These are phyloP conservation scores for Lepidochrysops patricia DNA, from an alignment of 2,888 invertebrate species.

Conservation along the genomic window DNA sequence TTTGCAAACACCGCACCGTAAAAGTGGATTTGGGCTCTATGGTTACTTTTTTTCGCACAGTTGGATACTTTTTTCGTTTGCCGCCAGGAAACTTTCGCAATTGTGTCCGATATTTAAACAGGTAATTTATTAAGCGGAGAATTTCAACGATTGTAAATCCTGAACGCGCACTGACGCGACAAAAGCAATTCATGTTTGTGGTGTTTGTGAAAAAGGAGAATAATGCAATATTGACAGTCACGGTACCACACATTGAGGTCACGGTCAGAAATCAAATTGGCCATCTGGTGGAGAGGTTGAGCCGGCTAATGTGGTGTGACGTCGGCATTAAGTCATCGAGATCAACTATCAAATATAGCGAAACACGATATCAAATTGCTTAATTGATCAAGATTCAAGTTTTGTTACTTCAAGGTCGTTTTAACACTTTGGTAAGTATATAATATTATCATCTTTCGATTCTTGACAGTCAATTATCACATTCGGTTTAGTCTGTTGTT, in stretches of 20 bases:
- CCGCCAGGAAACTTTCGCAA: conserved; percentile 27
- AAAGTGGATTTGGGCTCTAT: conserved; percentile 21
- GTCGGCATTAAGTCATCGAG: background rate
- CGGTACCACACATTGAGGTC: conserved; percentile 7
- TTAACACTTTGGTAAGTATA: background rate
- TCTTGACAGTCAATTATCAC: background rate
- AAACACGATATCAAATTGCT: background rate
- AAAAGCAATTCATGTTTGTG: conserved; percentile 12
- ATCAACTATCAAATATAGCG: background rate
- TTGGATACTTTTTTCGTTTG: conserved; percentile 26
- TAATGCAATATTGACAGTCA: conserved; percentile 11
- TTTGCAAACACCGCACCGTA: conserved; percentile 46
- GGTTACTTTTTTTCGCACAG: conserved; percentile 23
- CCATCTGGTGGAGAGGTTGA: background rate
- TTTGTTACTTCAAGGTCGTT: background rate
- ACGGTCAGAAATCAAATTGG: background rate
- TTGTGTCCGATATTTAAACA: conserved; percentile 25
- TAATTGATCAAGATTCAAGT: background rate
- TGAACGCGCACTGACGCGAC: conserved; percentile 9
- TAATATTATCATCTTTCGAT: background rate
- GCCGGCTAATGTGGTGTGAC: background rate
- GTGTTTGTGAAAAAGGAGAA: conserved; percentile 8
- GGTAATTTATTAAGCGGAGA: conserved; percentile 23
- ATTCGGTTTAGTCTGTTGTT: background rate
- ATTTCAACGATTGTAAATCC: conserved; percentile 15